Conservation (phyloP, 2,888 invertebrate species). For the Physocephala rufipes region DNA sequence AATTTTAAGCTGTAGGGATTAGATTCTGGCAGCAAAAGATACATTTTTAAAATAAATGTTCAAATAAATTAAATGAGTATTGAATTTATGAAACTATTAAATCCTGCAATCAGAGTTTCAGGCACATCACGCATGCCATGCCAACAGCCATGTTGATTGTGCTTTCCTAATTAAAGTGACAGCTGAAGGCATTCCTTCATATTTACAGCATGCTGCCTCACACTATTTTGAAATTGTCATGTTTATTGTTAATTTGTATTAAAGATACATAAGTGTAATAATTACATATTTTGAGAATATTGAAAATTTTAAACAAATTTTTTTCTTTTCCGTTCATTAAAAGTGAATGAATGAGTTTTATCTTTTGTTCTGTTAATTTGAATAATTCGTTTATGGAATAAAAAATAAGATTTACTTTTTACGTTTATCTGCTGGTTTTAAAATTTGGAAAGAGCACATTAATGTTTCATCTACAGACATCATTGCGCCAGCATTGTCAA, state of each 20-base stretch:
- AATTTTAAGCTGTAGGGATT: no score
- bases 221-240: conserved; percentile 39
- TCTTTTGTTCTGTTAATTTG: conserved; percentile 35
- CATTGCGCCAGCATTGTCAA: conserved; percentile 90
- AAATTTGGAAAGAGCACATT: conserved; percentile 98
- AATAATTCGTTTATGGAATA: conserved; percentile 44
- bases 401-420: conserved; percentile 69
- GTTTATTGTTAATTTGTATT: conserved; percentile 39
- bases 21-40: no score
- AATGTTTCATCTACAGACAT: conserved; percentile 99
- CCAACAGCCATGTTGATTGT: no score
- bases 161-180: neutral
- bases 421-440: conserved; percentile 98
- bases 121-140: no score
- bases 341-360: conserved; percentile 20
- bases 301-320: conserved; percentile 37
- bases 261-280: conserved; percentile 37
- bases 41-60: no score
- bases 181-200: neutral
- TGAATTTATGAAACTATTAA: no score
- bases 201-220: neutral
- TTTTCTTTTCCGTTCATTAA: conserved; percentile 28
- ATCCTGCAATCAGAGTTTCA: no score
- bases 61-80: no score
- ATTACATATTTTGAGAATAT: conserved; percentile 40